Conservation (phyloP, 1,140 invertebrate species). For the Calliphora vicina region DNA sequence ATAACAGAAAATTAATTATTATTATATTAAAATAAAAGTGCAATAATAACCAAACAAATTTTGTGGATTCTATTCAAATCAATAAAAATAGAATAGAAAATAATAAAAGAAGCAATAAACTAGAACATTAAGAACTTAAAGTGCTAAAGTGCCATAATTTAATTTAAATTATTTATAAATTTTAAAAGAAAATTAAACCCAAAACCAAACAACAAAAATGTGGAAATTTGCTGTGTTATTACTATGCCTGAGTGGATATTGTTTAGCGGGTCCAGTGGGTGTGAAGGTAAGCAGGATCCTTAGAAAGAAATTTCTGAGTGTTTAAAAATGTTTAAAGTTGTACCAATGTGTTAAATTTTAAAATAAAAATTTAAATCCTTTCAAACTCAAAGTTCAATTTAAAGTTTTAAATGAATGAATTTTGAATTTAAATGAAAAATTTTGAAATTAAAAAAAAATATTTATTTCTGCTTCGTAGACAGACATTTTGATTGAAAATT, state of each 20-base stretch:
- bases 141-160: slow-evolving; percentile 37
- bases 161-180: background rate
- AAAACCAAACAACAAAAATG: slow-evolving; percentile 24
- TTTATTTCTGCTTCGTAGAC: too few relatives aligned
- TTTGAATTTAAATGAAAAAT: too few relatives aligned
- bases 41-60: background rate
- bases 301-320: background rate
- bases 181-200: background rate
- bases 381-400: too few relatives aligned
- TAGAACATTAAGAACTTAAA: background rate
- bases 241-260: slow-evolving; percentile 46
- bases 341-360: background rate
- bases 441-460: too few relatives aligned
- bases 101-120: background rate
- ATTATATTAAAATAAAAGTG: background rate
- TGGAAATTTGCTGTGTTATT: slow-evolving; percentile 36
- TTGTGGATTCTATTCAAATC: background rate
- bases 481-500: too few relatives aligned
- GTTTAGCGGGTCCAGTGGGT: slow-evolving; percentile 50
- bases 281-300: slow-evolving; percentile 48
- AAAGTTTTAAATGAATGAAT: too few relatives aligned
- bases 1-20: background rate
- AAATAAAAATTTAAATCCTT: background rate
- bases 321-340: background rate
- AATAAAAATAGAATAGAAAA: background rate